Percentiles rank a stretch among this genome's conserved stretches.
Evolutionary conservation across 2,113 vertebrate genomes (phyloP).

Genomic region (Oreocharis arfaki): DNA sequence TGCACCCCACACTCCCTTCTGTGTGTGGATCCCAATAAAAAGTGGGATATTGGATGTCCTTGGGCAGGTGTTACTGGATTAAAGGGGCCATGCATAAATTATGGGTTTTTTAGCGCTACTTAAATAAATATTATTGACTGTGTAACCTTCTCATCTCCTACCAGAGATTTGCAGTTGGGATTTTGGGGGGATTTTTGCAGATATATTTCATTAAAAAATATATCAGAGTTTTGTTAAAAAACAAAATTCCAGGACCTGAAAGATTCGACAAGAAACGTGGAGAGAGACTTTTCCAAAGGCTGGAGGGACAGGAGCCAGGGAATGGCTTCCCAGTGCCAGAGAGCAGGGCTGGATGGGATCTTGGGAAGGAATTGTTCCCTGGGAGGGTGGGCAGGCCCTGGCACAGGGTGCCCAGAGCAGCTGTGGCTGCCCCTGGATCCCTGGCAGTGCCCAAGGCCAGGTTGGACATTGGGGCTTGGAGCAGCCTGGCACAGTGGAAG

Average conservation of each 20-base stretch:
- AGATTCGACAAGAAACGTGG: neutral
- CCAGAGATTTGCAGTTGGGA: neutral
- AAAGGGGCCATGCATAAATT: constrained; percentile 38
- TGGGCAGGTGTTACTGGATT: constrained; percentile 73
- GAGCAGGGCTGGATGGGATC: neutral
- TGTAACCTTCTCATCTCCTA: neutral
- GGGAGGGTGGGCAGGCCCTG: neutral
- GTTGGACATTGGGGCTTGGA: neutral
- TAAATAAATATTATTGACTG: constrained; percentile 6
- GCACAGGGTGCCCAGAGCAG: neutral
- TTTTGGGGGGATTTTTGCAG: neutral
- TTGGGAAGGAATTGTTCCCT: neutral
- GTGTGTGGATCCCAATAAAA: constrained; percentile 34
- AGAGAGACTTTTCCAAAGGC: neutral
- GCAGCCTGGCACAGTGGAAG: neutral
- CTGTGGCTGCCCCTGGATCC: neutral
- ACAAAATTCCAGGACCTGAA: neutral
- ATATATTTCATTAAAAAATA: neutral
- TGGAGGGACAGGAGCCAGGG: accelerated
- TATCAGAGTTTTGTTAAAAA: neutral
- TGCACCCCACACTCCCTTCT: neutral
- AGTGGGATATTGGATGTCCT: constrained; percentile 67
- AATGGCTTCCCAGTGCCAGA: constrained; percentile 46
- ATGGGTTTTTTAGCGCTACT: neutral
- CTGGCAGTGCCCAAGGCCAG: neutral